Evolutionary conservation across 30 jellyfish, hydroid and myxozoan genomes (phyloP), one percentile per base, ranked within the genome.

Genomic region (Hydractinia symbiolongicarpus): DNA sequence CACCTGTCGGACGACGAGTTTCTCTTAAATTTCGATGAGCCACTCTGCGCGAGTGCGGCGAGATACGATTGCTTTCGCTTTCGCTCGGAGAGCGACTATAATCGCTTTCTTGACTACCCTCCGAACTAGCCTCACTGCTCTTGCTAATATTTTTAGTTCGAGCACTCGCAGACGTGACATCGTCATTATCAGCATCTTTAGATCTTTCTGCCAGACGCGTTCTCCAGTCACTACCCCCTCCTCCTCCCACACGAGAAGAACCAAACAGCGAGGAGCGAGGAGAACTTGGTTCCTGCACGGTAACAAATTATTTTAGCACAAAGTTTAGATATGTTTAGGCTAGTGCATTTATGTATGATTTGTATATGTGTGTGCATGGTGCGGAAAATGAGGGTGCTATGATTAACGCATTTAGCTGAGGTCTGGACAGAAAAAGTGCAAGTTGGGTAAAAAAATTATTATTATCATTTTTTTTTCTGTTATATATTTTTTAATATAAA

Each of bases 1-100:
- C 96, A n/a, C 96, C 96, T n/a, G 96, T 89, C 40, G 95, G 85
- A 60, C 87, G 89, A 10, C 96, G 91, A 50, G 84, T 73, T 81
- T 89, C 96, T 57, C 96, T 83, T 17, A 89, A 3, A 64, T 64
- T 64, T 7, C 74, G 74, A 64, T 13, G 74, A 6, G 74, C 74
- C 40, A 64, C 74, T 64, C 74, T 64, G 4, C 74, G 74, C 40
- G 74, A 64, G 40, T 64, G 74, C 4, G 74, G 74, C 9, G 74
- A 64, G 19, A 64, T 64, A 3, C 74, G 19, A 30, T 30, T 30
- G 2, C 44, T 30, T 30, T 30, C 44, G 44, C 44, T 30, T 51
- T 64, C 74, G 40, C 52, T n/a, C 40, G 74, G 74, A 64, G 74
- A 64, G 74, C 74, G 19, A 44, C 40, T 51, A 64, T 3, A 2